Percentiles rank a stretch among this genome's conserved stretches.
Conservation (phyloP, 2,113 vertebrate genomes). For the Eublepharis macularius region DNA sequence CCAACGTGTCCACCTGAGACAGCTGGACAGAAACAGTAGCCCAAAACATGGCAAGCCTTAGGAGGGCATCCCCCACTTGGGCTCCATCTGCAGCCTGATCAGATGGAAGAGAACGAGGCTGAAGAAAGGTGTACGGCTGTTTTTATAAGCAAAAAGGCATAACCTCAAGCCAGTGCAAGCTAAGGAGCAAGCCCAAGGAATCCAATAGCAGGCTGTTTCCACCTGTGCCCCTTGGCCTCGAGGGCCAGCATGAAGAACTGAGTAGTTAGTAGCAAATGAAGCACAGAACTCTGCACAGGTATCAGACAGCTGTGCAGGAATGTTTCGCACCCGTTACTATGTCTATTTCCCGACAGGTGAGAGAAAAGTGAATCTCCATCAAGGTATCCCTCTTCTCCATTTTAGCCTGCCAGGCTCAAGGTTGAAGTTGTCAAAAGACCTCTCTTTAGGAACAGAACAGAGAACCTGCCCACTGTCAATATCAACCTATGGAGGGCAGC, state of each 20-base stretch:
- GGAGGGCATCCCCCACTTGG: no score
- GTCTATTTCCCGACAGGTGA: not conserved
- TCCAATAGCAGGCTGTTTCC: not conserved
- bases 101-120: no score
- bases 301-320: not conserved
- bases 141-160: no score
- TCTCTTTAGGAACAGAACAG: not conserved
- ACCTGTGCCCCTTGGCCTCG: not conserved
- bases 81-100: no score
- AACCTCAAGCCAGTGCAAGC: not conserved
- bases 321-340: no score
- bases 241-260: not conserved
- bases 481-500: not conserved
- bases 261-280: no score
- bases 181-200: not conserved
- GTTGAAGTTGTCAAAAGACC: not conserved
- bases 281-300: not conserved
- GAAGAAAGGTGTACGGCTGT: no score
- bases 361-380: no score
- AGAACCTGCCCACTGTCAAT: not conserved
- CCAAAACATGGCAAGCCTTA: no score
- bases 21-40: not conserved
- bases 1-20: not conserved
- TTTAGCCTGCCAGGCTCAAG: no score
- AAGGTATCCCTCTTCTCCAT: not conserved